These are phyloP conservation scores for Eidolon helvum DNA, from an alignment of 2,113 vertebrate species.

Conservation along the genomic window DNA sequence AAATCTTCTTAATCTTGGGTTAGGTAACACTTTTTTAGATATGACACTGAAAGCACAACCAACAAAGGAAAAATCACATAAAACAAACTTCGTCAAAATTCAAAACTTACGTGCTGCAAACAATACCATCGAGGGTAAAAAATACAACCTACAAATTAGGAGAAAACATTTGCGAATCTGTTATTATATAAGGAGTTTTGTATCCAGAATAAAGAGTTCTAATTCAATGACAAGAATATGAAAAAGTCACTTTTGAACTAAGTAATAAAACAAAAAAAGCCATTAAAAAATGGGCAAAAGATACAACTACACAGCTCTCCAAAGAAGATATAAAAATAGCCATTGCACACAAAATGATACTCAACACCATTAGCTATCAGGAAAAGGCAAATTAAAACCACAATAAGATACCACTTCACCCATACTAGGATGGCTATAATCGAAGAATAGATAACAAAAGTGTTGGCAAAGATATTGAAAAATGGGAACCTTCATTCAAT, in stretches of 20 bases:
- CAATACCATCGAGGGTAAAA: neutral
- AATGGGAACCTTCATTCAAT: neutral
- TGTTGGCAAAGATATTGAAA: neutral
- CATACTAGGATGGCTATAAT: neutral
- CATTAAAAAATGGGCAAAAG: neutral
- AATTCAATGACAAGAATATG: neutral
- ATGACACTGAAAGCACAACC: neutral
- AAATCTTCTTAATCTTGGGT: neutral
- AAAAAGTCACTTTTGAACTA: constrained; percentile 5
- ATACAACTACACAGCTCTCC: neutral
- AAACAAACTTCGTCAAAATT: neutral
- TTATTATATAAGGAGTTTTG: neutral
- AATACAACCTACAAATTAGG: neutral
- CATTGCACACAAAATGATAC: neutral
- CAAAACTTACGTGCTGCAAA: neutral
- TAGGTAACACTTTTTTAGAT: neutral
- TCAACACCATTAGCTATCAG: neutral
- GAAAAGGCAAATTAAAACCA: neutral
- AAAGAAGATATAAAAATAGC: neutral
- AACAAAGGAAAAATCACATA: neutral
- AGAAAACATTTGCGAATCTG: constrained; percentile 4
- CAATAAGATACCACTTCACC: neutral
- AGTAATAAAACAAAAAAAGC: neutral
- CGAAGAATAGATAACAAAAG: neutral
- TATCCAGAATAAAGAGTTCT: neutral